These are phyloP conservation scores for Bombus confusus DNA, from an alignment of 1,140 invertebrate genomes.

Conservation along the genomic window DNA sequence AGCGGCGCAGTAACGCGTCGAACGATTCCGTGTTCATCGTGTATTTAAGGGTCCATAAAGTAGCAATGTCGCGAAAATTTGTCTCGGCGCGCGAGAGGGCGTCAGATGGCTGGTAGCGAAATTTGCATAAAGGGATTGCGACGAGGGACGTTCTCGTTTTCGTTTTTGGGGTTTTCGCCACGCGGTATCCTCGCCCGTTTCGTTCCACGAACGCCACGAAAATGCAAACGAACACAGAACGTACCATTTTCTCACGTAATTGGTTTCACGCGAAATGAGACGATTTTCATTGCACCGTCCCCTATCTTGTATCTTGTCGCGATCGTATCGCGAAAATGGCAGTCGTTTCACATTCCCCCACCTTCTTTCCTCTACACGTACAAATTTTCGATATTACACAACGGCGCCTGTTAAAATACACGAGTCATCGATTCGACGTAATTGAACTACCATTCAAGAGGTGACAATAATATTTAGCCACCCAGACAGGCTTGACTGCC, in stretches of 20 bases:
- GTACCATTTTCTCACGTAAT: constrained; percentile 40
- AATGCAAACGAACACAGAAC: constrained; percentile 35
- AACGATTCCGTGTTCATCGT: constrained; percentile 38
- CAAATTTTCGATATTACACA: neutral
- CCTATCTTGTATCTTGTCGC: constrained; percentile 4
- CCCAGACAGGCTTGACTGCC: neutral
- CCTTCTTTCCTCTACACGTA: neutral
- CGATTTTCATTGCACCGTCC: constrained; percentile 32
- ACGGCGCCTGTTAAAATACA: neutral
- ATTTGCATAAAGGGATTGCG: constrained; percentile 52
- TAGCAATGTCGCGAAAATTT: constrained; percentile 52
- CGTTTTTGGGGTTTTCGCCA: constrained; percentile 31
- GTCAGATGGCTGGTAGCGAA: constrained; percentile 10
- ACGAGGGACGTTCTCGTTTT: constrained; percentile 4
- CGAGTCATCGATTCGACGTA: neutral
- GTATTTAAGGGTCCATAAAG: constrained; percentile 26
- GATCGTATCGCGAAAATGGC: neutral
- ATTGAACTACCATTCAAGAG: neutral
- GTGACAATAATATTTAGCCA: constrained; percentile 2
- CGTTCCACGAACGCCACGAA: constrained; percentile 11
- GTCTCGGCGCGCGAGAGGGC: constrained; percentile 9
- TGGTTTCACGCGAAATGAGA: constrained; percentile 37
- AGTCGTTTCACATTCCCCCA: neutral
- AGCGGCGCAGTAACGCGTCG: constrained; percentile 8
- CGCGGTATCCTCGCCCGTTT: neutral